Conservation (phyloP, 2,797 vertebrate genomes). For the Lacerta viridis region DNA sequence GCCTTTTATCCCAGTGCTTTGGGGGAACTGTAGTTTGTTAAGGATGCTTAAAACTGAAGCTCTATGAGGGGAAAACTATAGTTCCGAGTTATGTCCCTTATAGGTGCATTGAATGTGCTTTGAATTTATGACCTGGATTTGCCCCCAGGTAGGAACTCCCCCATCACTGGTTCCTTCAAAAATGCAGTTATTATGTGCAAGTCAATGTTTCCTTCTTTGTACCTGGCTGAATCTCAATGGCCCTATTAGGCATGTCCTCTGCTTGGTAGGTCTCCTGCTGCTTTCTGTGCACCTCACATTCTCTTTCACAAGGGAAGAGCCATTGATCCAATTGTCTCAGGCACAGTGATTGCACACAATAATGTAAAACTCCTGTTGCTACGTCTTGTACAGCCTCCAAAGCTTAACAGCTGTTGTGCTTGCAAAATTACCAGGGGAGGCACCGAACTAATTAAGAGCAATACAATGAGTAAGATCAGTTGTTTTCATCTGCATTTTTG, state of each 20-base stretch:
- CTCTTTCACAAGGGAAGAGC: conserved; percentile 18
- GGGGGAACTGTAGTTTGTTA: too few species aligned
- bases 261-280: conserved; percentile 33
- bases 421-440: conserved; percentile 55
- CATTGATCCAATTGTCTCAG: conserved; percentile 37
- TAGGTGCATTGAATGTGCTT: too few species aligned
- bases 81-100: too few species aligned
- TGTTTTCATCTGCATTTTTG: conserved; percentile 48
- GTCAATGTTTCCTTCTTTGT: conserved; percentile 35
- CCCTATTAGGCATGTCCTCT: neutral
- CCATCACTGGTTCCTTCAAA: too few species aligned
- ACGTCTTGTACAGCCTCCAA: conserved; percentile 61
- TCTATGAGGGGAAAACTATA: too few species aligned
- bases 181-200: conserved; percentile 24
- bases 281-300: conserved; percentile 46
- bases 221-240: conserved; percentile 14
- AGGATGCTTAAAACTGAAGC: too few species aligned
- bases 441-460: conserved; percentile 71
- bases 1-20: too few species aligned
- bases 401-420: conserved; percentile 12
- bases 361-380: conserved; percentile 21
- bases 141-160: neutral
- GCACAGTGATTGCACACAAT: conserved; percentile 26
- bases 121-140: too few species aligned
- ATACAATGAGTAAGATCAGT: conserved; percentile 57